These are phyloP conservation scores for Recurvirostra avosetta DNA, from an alignment of 2,113 vertebrate genomes.

Conservation along the genomic window DNA sequence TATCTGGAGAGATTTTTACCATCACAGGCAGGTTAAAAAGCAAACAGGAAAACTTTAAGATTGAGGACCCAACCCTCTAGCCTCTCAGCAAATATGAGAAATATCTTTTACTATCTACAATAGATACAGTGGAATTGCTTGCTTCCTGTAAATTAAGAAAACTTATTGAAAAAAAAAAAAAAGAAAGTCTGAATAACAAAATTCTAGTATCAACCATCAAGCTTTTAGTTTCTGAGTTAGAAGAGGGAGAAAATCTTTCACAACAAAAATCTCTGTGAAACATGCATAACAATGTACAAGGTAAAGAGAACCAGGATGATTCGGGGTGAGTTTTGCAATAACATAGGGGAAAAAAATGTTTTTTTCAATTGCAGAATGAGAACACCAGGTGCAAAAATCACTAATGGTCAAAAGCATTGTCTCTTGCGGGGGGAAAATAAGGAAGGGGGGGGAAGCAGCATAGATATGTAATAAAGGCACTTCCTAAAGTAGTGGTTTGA, in stretches of 20 bases:
- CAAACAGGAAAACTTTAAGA: background rate
- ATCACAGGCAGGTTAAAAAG: background rate
- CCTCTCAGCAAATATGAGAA: background rate
- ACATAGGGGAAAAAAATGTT: background rate
- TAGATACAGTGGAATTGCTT: background rate
- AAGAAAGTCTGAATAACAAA: background rate
- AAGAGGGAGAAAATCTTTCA: background rate
- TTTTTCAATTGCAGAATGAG: background rate
- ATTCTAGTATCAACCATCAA: background rate
- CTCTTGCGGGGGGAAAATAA: background rate
- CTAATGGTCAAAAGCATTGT: background rate
- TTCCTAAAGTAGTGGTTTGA: background rate
- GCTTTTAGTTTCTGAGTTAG: background rate
- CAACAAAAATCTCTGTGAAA: background rate
- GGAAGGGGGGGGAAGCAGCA: too few relatives aligned
- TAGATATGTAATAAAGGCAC: background rate
- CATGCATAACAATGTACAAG: background rate
- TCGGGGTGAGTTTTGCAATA: background rate
- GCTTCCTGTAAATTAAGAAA: background rate
- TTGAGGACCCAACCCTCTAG: background rate
- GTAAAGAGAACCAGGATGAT: background rate
- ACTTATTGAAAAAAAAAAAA: background rate
- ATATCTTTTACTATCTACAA: background rate
- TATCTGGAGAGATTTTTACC: background rate
- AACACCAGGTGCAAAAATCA: background rate